These are phyloP conservation scores for Pteronotus mesoamericanus DNA, from an alignment of 2,797 vertebrate species.

Conservation along the genomic window DNA sequence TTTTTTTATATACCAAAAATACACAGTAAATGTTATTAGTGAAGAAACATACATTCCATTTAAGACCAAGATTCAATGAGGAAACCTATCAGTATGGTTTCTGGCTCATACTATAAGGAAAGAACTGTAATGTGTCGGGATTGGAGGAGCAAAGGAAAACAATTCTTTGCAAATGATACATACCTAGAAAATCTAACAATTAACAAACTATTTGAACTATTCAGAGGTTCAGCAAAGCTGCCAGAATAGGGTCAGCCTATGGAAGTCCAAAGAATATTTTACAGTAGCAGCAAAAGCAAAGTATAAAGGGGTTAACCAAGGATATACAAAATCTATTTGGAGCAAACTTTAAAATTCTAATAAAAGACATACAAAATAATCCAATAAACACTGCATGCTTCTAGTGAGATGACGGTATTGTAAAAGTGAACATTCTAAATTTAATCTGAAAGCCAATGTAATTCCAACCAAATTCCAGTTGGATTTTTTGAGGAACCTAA, in stretches of 20 bases:
- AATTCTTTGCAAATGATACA: neutral
- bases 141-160: neutral
- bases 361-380: neutral
- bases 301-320: neutral
- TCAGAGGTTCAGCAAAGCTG: neutral
- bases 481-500: neutral
- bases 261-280: neutral
- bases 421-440: neutral
- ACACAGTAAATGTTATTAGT: neutral
- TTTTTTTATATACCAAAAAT: neutral
- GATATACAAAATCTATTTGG: neutral
- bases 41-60: neutral
- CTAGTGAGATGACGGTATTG: neutral
- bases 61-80: neutral
- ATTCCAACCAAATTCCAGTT: neutral
- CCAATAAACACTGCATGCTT: neutral
- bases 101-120: neutral
- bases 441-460: neutral
- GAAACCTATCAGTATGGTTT: neutral
- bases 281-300: neutral
- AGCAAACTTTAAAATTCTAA: neutral
- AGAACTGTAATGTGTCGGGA: neutral
- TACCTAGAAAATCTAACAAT: neutral
- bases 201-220: neutral
- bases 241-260: neutral